These are phyloP conservation scores for Octopus bimaculoides DNA, from an alignment of 1,140 invertebrate species.

Conservation along the genomic window DNA sequence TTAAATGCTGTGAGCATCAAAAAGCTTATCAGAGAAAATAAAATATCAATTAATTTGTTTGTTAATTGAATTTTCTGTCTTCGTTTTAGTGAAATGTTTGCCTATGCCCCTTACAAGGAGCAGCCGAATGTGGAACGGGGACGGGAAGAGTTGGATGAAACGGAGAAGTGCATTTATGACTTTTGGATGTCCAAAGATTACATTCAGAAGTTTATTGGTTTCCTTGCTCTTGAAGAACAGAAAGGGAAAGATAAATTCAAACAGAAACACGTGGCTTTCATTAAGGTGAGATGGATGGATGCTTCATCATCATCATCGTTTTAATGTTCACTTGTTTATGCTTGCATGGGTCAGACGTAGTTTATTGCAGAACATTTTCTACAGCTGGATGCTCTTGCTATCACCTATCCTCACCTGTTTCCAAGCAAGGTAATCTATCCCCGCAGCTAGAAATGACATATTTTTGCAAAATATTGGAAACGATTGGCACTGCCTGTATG, in stretches of 20 bases:
- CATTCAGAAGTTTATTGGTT: constrained; percentile 72
- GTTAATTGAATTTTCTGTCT: too few relatives aligned
- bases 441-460: too few relatives aligned
- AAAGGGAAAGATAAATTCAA: constrained; percentile 82
- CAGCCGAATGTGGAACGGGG: constrained; percentile 64
- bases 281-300: constrained; percentile 64
- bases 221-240: constrained; percentile 80
- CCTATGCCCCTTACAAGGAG: constrained; percentile 62
- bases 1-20: background rate
- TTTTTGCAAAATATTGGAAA: too few relatives aligned
- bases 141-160: constrained; percentile 49
- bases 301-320: too few relatives aligned
- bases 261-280: constrained; percentile 66
- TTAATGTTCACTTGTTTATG: too few relatives aligned
- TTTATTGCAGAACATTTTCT: too few relatives aligned
- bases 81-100: constrained; percentile 33
- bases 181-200: constrained; percentile 72
- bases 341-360: too few relatives aligned
- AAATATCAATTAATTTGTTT: background rate
- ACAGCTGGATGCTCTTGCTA: too few relatives aligned
- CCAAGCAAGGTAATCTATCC: too few relatives aligned
- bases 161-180: constrained; percentile 67
- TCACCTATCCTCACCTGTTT: too few relatives aligned
- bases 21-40: background rate
- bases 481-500: too few relatives aligned